Base-by-base conservation (phyloP, 1,140 invertebrate genomes). In the Pseudomyrmex dendroicus region DNA sequence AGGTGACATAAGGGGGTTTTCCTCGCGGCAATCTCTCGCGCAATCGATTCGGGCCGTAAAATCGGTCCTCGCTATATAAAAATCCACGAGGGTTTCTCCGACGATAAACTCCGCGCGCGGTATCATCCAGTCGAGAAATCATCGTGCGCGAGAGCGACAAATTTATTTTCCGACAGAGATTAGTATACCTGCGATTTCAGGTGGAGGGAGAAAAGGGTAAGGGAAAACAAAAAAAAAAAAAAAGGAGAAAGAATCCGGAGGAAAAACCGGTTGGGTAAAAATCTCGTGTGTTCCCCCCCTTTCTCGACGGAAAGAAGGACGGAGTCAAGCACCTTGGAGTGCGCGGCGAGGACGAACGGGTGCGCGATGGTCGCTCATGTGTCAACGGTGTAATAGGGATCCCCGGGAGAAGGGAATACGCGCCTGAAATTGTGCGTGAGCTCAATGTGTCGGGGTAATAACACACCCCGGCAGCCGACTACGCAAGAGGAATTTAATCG, bases 361-460 rank as follows among this genome's bases (percentile, higher is more conserved):
- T 17, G n/a, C 46, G 22, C 44, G 86, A 78, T 73, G 59, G 80
- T 73, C 48, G 73, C 72, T 85, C 86, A 87, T 87, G 86, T 87
- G 86, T 87, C 86, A 84, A 87, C 73, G 82, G 67, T 22, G 74
- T 70, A 84, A 87, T 84, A 83, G 63, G 63, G 73, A 12, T n/a
- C 46, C 57, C 17, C 10, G 12, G 46, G n/a, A 9, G 17, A 54
- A 68, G 66, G 59, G 67, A 25, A 25, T 25, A 84, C 63, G 56
- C 25, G 73, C 2, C 20, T 62, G 57, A 83, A 87, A 87, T 87
- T 84, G 64, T 82, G 66, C 59, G 35, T 35, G 35, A 63, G n/a
- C 56, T 83, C 64, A 20, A 20, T 20, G 15, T 44, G 61, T 35
- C 44, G 70, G 74, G 78, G 78, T 67, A 86, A 86, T 86, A 87